Evolutionary conservation across 2,113 vertebrate species (phyloP), one percentile per base, ranked within the genome.

Genomic region (Aleadryas rufinucha): DNA sequence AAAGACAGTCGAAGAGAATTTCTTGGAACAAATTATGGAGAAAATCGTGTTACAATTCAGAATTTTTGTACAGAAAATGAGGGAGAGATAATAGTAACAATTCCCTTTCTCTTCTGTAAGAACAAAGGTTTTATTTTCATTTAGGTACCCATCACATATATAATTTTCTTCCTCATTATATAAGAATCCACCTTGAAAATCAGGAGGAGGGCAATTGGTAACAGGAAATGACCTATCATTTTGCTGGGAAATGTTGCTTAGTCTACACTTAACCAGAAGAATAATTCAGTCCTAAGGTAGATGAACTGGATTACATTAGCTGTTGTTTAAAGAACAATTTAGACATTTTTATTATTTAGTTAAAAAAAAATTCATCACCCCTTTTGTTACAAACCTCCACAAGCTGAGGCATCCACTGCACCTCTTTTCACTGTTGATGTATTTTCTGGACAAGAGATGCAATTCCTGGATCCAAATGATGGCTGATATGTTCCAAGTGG

Each of bases 351-450:
- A 76, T 9, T 49, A 69, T 61, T 68, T 50, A 26, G 42, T 61
- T 84, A 6, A 31, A 80, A 64, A 91, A 87, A 85, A 80, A 76
- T 10, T 69, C 26, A 65, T 15, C 11, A 30, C 19, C 16, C n/a
- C 52, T 92, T 87, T 54, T 21, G 52, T 71, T 82, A 93, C 98
- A 97, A 95, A 99, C 99, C 99, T 99, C 99, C 99, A 86, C 99
- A 99, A 96, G 99, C 99, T 42, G 95, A 96, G 69, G 98, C 63
- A 50, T 99, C 98, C 97, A 99, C 97, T 1, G 99, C 98, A 70
- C 99, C 99, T 97, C 99, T 98, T 97, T 99, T 99, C 93, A 99
- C 99, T 0, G 99, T 99, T 74, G 98, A 99, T 24, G 98, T 99
- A 60, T 98, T 98, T 61, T 98, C 96, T 26, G 99, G 99, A 94